A percentile compares a stretch with the other conserved stretches of the same genome.
Conservation (phyloP, 2,113 vertebrate species). For the Boulengeromyrus knoepffleri region DNA sequence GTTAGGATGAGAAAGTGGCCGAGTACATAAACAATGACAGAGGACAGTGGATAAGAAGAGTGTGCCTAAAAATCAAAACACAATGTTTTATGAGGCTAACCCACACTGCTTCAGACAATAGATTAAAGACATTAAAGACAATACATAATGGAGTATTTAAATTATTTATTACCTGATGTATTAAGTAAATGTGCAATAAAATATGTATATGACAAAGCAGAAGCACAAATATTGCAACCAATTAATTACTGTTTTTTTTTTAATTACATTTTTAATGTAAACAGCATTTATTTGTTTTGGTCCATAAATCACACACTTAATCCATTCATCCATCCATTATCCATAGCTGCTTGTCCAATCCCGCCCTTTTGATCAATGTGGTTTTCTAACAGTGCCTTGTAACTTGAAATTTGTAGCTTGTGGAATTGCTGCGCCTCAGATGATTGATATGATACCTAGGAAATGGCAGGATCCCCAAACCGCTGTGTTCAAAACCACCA, state of each 20-base stretch:
- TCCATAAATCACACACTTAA: not conserved
- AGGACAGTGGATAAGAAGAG: not conserved
- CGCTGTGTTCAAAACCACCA: not conserved
- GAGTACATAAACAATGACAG: not conserved
- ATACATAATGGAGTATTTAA: not conserved
- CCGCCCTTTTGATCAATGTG: not conserved
- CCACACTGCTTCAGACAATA: not conserved
- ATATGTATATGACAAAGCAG: not conserved
- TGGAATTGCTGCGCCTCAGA: conserved; percentile 15
- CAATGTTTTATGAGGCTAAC: not conserved
- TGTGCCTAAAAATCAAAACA: not conserved
- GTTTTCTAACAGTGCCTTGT: conserved; percentile 22
- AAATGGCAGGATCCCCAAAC: conserved; percentile 25
- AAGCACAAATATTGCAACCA: not conserved
- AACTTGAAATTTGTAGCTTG: conserved; percentile 13
- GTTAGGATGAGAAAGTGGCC: not conserved
- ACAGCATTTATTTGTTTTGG: not conserved
- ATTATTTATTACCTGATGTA: not conserved
- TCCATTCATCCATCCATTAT: not conserved
- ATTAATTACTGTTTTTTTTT: not conserved
- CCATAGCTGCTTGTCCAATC: not conserved
- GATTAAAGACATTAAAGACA: not conserved
- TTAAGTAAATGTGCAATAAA: not conserved
- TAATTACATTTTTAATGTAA: not conserved
- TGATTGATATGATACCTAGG: conserved; percentile 31